Percentiles rank a stretch among this genome's conserved stretches.
These are phyloP conservation scores for Mobula birostris DNA, from an alignment of 2,113 vertebrate species.

Conservation along the genomic window DNA sequence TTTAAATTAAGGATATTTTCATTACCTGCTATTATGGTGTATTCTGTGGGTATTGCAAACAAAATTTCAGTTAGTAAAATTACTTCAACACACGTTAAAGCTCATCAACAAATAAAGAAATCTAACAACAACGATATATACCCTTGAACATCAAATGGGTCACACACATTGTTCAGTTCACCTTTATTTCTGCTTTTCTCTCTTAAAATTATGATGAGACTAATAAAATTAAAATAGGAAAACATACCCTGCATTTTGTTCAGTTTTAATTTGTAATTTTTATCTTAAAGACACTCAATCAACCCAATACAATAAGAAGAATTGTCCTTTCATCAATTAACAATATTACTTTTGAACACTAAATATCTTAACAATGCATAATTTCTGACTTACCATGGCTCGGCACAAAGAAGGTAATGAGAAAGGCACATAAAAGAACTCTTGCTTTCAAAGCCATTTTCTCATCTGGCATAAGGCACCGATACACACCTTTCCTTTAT, in stretches of 20 bases:
- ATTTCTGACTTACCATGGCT: neutral
- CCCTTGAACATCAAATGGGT: neutral
- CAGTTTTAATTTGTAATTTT: neutral
- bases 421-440: neutral
- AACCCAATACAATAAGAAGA: neutral
- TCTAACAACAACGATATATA: neutral
- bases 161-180: neutral
- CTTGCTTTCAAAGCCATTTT: neutral
- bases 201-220: neutral
- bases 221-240: neutral
- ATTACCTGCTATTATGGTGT: neutral
- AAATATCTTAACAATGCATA: neutral
- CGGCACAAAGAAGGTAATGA: neutral
- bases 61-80: neutral
- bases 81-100: too few relatives aligned
- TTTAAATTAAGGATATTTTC: neutral
- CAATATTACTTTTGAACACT: neutral
- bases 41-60: neutral
- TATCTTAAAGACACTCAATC: neutral
- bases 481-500: neutral
- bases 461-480: neutral
- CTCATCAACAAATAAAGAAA: neutral
- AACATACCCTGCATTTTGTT: neutral
- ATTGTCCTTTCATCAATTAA: neutral
- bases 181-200: neutral